Evolutionary conservation across 2,888 invertebrate species (phyloP).

Genomic region (Eupithecia subumbrata): DNA sequence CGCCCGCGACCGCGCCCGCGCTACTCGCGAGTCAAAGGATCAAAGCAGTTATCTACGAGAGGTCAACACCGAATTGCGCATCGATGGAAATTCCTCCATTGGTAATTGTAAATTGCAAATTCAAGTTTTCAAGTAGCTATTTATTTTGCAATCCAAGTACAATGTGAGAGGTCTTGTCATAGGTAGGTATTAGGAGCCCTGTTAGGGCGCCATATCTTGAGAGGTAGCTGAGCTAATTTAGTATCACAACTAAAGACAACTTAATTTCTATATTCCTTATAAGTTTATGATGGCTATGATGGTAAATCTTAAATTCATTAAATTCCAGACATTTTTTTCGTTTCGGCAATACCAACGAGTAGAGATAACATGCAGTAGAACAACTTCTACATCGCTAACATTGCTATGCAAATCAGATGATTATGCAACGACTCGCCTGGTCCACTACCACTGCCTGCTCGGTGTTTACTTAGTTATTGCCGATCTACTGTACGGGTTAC

Average conservation of each 20-base stretch:
- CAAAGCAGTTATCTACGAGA: not conserved
- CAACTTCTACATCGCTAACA: not conserved
- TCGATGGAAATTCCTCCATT: not conserved
- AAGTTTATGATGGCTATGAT: not conserved
- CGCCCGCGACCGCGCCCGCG: no score
- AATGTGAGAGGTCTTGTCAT: no score
- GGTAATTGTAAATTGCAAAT: not conserved
- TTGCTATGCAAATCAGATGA: constrained; percentile 8
- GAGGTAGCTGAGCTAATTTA: no score
- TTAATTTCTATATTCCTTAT: no score
- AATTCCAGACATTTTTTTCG: constrained; percentile 18
- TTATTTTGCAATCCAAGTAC: no score
- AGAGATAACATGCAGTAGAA: not conserved
- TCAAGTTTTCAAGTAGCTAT: no score
- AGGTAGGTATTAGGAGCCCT: no score
- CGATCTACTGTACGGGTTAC: not conserved
- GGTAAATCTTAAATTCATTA: constrained; percentile 14
- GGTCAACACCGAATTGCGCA: not conserved
- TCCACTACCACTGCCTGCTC: not conserved
- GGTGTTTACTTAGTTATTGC: not conserved
- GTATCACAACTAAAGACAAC: no score
- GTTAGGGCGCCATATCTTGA: no score
- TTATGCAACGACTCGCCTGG: not conserved
- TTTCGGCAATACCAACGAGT: constrained; percentile 11
- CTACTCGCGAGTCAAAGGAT: not conserved